Percentiles rank a stretch among this genome's conserved stretches.
phyloP scores from a whole-genome alignment of 2,888 invertebrate species.

The Hesperia comma region DNA sequence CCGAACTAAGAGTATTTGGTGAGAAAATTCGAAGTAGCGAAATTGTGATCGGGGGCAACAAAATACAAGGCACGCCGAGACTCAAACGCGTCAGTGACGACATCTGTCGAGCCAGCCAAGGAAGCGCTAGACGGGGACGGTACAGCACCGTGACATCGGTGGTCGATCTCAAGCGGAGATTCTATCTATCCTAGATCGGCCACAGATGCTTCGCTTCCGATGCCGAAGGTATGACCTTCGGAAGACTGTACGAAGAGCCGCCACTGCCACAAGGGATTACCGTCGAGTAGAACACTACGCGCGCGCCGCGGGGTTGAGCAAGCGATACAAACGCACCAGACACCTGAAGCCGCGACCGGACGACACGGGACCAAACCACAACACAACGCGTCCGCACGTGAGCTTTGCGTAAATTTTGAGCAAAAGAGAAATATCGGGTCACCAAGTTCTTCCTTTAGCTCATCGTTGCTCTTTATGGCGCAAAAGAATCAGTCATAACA shows the following conservation, averaged over 20 bases:
- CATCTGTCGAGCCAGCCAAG: neutral
- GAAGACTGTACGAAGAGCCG: neutral
- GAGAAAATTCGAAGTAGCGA: constrained; percentile 20
- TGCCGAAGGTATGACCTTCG: no score
- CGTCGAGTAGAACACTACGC: constrained; percentile 9
- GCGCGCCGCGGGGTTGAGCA: constrained; percentile 39
- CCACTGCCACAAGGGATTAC: constrained; percentile 1
- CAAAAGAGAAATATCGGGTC: neutral
- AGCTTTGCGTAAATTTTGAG: constrained; percentile 17
- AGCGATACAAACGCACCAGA: constrained; percentile 54
- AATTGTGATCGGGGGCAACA: constrained; percentile 26
- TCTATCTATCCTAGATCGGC: neutral
- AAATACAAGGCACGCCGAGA: constrained; percentile 31
- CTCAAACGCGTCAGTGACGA: constrained; percentile 13
- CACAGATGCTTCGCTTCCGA: neutral
- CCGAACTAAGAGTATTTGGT: constrained; percentile 29
- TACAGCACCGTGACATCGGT: neutral
- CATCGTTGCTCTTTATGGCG: neutral
- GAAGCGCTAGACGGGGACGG: neutral
- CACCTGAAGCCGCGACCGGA: constrained; percentile 55
- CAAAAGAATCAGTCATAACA: no score
- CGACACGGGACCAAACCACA: constrained; percentile 49
- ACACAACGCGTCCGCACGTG: constrained; percentile 44
- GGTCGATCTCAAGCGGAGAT: neutral
- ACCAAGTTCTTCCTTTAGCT: neutral